Base-by-base conservation (phyloP, 1,140 invertebrate genomes). In the Microplitis demolitor region DNA sequence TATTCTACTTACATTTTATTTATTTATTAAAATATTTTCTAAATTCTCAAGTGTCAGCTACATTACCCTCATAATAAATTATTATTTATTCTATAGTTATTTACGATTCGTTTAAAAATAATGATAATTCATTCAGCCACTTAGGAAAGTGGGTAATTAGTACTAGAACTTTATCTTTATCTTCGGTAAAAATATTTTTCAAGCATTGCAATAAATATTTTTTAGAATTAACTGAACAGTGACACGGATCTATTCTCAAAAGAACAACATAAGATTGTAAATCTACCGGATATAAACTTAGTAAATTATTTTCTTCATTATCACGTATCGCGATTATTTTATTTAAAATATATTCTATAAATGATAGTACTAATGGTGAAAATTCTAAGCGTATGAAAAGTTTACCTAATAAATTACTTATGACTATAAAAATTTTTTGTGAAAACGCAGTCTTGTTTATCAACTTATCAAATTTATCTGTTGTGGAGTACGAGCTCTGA, bases 81-180 rank as follows among this genome's bases (percentile, higher is more conserved):
- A 24, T 24, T 24, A 24, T 2, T 1, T 24, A 24, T 24, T 24
- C n/a, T 24, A 24, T 1, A 24, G 2, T 24, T 24, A 2, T 24
- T 24, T 24, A 24, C 24, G 2, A 24, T 24, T 24, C 37, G 67
- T 39, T n/a, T 35, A 8, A 2, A 81, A 3, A 60, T 72, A 69
- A 39, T 60, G 73, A 50, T 24, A 80, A 70, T 14, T 54, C 35
- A 54, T 79, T 69, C 6, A 87, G 34, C 85, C 85, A 86, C 1
- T 69, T 39, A 24, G 83, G 80, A 78, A 80, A 87, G 66, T 87
- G 85, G 4, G 79, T 80, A 4, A 85, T 62, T 6, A 87, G 72
- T 63, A 81, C 82, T 16, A 83, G 61, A 6, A 74, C 50, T 71
- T 79, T 76, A 54, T 81, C 68, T 2, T 77, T 74, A 62, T 80